phyloP scores from a whole-genome alignment of 35 echinoderm and acorn worm species.

The Strongylocentrotus purpuratus region DNA sequence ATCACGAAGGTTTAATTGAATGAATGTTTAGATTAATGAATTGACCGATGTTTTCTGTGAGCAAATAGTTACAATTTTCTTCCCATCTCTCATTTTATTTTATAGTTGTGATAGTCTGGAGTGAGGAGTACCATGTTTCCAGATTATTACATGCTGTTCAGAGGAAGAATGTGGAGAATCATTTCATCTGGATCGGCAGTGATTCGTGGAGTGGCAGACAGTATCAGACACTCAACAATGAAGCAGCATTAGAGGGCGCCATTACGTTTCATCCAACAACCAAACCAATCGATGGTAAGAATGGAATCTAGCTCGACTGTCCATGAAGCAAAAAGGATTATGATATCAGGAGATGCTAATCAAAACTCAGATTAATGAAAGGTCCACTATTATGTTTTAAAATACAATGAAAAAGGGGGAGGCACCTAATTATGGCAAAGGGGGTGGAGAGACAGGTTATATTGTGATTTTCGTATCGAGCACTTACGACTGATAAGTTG shows the following conservation, averaged over 20 bases:
- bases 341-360: neutral
- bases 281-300: conserved; percentile 77
- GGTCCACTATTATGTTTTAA: neutral
- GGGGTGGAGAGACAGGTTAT: no score
- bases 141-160: conserved; percentile 64
- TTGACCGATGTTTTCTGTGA: no score
- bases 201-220: conserved; percentile 82
- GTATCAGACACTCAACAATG: conserved; percentile 59
- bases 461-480: no score
- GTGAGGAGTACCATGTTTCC: conserved; percentile 53
- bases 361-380: neutral
- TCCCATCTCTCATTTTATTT: neutral
- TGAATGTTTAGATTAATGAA: no score
- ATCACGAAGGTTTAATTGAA: no score
- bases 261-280: conserved; percentile 88
- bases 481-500: no score
- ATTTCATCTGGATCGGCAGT: conserved; percentile 84
- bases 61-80: neutral
- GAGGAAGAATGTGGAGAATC: conserved; percentile 36
- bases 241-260: conserved; percentile 85
- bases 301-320: neutral
- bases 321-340: neutral
- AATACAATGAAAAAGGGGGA: no score
- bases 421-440: no score
- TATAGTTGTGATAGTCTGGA: conserved; percentile 83